phyloP scores from a whole-genome alignment of 2,113 vertebrate species.

The Casuarius casuarius region DNA sequence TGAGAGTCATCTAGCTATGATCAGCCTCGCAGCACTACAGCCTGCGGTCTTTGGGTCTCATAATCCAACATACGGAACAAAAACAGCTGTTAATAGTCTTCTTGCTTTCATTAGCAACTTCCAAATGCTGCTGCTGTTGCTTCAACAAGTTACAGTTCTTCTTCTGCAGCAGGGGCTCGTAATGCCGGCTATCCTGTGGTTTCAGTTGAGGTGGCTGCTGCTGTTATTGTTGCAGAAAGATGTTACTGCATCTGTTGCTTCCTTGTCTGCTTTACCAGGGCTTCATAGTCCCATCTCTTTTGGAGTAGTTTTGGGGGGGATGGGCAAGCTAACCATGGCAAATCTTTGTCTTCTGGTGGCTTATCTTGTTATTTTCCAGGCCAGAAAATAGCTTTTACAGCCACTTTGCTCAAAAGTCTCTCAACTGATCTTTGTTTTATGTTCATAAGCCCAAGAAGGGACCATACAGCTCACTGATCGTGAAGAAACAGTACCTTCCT shows the following conservation, averaged over 20 bases:
- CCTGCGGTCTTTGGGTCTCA: not conserved
- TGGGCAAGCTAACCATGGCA: not conserved
- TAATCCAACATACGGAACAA: not conserved
- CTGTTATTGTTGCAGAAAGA: not conserved
- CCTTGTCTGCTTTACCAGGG: not conserved
- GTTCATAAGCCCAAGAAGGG: not conserved
- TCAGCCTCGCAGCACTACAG: not conserved
- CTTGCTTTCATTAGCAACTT: not conserved
- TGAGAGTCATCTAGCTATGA: not conserved
- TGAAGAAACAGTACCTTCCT: not conserved
- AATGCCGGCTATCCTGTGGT: not conserved
- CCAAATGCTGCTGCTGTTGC: not conserved
- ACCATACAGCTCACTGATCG: not conserved
- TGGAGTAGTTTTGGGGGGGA: not conserved
- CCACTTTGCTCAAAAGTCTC: not conserved
- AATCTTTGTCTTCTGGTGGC: not conserved
- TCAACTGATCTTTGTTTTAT: not conserved
- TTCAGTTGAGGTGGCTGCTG: not conserved
- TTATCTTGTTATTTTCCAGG: not conserved
- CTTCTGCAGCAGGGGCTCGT: rapidly evolving
- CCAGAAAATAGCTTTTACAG: not conserved
- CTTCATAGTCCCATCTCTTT: not conserved
- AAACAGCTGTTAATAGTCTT: not conserved
- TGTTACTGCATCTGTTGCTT: not conserved
- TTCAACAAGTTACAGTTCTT: not conserved